Conservation (phyloP, 2,113 vertebrate genomes). For the Coracopsis vasa region DNA sequence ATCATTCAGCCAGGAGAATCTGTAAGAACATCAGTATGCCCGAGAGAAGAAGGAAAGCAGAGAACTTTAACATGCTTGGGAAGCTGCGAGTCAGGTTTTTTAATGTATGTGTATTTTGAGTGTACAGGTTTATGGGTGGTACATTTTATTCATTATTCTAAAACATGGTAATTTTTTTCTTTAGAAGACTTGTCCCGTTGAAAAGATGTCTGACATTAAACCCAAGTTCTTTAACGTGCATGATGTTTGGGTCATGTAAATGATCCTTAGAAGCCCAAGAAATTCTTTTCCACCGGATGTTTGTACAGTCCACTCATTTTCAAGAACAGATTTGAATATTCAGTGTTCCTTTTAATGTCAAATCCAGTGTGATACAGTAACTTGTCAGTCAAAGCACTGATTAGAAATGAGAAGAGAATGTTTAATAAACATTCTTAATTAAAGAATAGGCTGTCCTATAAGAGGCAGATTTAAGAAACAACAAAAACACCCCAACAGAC, state of each 20-base stretch:
- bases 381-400: background rate
- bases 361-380: background rate
- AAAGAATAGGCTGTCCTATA: background rate
- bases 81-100: background rate
- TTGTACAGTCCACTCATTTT: background rate
- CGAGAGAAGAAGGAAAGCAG: background rate
- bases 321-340: background rate
- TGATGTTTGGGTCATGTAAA: background rate
- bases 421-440: background rate
- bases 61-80: background rate
- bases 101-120: background rate
- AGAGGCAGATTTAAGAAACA: background rate
- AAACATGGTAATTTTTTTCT: background rate
- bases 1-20: background rate
- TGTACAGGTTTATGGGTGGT: background rate
- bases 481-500: background rate
- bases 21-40: background rate
- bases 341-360: background rate
- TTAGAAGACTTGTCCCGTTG: background rate
- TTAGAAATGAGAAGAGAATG: background rate
- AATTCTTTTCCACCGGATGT: background rate
- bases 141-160: background rate
- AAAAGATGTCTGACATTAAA: background rate
- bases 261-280: background rate
- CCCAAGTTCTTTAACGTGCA: fast-evolving